These are phyloP conservation scores for Callipepla californica DNA, from an alignment of 2,113 vertebrate species.

Conservation along the genomic window DNA sequence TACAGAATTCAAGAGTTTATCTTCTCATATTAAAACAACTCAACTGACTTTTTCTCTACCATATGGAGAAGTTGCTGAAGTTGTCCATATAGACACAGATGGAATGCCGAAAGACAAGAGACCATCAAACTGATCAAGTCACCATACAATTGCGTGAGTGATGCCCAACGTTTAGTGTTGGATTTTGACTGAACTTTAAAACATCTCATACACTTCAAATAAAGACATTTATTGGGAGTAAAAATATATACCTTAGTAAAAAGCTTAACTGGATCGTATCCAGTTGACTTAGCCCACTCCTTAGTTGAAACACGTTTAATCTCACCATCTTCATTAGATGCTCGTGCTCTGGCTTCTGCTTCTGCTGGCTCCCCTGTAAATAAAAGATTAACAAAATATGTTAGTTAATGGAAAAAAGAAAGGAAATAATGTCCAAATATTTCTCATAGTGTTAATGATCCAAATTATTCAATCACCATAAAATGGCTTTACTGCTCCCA, in stretches of 20 bases:
- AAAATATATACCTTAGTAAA: slow-evolving; percentile 91
- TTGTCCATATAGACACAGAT: neutral
- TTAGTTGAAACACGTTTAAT: slow-evolving; percentile 96
- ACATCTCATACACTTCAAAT: neutral
- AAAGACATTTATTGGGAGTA: neutral
- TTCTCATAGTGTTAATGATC: neutral
- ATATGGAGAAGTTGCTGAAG: neutral
- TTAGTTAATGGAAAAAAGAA: neutral
- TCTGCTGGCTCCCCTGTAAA: slow-evolving; percentile 92
- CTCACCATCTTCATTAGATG: slow-evolving; percentile 93
- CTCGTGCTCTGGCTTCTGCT: slow-evolving; percentile 88
- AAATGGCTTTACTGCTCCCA: neutral
- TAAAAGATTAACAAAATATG: neutral
- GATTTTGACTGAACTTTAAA: neutral
- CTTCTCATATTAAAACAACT: neutral
- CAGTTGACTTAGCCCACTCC: slow-evolving; percentile 95
- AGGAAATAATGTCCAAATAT: neutral
- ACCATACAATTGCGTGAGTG: neutral
- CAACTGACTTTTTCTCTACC: neutral
- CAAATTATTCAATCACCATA: neutral
- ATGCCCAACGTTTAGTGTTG: neutral
- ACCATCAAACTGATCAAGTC: neutral
- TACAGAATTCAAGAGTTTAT: neutral
- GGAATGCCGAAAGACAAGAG: neutral
- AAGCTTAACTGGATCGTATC: slow-evolving; percentile 92